Conservation (phyloP, 35 echinoderm and acorn worm genomes). For the Heliocidaris tuberculata region DNA sequence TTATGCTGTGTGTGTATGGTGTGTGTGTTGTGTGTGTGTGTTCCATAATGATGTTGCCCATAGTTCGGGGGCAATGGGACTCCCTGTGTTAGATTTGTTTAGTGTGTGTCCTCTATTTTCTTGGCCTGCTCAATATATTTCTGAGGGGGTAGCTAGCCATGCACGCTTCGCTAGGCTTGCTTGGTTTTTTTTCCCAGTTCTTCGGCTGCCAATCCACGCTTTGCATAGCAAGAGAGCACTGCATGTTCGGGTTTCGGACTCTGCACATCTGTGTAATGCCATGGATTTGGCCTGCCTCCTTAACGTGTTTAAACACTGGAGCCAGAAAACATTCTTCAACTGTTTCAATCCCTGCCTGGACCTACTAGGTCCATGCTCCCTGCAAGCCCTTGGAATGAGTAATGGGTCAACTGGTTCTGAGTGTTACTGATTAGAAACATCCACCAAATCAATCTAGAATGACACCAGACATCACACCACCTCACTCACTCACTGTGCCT, state of each 20-base stretch:
- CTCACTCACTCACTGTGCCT: background rate
- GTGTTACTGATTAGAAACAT: background rate
- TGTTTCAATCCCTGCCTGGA: background rate
- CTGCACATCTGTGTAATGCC: background rate
- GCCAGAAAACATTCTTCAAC: background rate
- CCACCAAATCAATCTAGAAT: background rate
- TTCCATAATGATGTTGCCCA: background rate
- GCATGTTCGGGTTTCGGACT: background rate
- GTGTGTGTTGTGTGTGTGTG: background rate
- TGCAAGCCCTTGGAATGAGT: background rate
- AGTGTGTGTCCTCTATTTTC: slow-evolving; percentile 28
- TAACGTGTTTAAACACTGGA: slow-evolving; percentile 1
- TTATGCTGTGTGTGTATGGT: background rate
- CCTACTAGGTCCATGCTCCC: background rate
- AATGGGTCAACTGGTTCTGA: slow-evolving; percentile 8
- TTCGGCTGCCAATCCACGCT: background rate
- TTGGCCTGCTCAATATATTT: background rate
- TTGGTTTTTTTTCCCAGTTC: background rate
- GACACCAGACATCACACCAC: background rate
- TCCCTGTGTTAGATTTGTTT: slow-evolving; percentile 15
- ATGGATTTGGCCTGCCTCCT: background rate
- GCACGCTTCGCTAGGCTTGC: slow-evolving; percentile 13
- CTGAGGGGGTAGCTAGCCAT: background rate
- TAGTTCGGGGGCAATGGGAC: slow-evolving; percentile 6
- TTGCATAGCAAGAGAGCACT: background rate